Conservation (phyloP, 2,113 vertebrate species). For the Calypte anna region DNA sequence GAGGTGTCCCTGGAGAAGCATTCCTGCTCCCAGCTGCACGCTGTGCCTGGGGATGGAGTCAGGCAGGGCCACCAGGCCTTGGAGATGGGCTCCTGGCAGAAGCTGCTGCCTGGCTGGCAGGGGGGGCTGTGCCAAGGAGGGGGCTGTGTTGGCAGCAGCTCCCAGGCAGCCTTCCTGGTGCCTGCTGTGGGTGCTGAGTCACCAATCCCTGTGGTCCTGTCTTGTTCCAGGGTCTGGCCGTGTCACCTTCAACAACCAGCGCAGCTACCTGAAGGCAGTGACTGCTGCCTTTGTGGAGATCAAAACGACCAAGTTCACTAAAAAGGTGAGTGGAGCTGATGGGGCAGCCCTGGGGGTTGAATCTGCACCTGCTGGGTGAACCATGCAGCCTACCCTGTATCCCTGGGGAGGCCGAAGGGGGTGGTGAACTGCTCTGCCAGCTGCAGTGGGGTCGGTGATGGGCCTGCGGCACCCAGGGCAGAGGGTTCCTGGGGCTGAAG, state of each 20-base stretch:
- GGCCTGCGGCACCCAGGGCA: fast-evolving
- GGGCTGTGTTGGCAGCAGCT: neutral
- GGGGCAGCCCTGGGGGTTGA: fast-evolving
- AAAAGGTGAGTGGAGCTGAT: conserved; percentile 83
- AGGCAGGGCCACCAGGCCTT: neutral
- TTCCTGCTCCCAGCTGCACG: neutral
- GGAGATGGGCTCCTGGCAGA: neutral
- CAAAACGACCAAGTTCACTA: conserved; percentile 98
- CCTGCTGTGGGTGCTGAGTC: fast-evolving
- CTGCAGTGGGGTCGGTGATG: neutral
- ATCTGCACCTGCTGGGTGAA: fast-evolving
- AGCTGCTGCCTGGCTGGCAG: neutral
- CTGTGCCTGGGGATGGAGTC: neutral
- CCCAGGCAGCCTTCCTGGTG: fast-evolving
- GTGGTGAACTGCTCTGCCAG: neutral
- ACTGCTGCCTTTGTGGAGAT: conserved; percentile 97
- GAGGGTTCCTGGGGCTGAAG: fast-evolving
- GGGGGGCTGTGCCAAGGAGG: fast-evolving
- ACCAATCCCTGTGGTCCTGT: neutral
- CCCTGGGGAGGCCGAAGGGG: no score
- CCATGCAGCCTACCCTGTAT: fast-evolving
- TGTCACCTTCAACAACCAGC: conserved; percentile 98
- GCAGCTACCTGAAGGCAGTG: conserved; percentile 96
- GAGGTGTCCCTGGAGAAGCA: neutral
- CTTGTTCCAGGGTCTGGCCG: conserved; percentile 89